Evolutionary conservation across 2,113 vertebrate genomes (phyloP).

Genomic region (Carlito syrichta): DNA sequence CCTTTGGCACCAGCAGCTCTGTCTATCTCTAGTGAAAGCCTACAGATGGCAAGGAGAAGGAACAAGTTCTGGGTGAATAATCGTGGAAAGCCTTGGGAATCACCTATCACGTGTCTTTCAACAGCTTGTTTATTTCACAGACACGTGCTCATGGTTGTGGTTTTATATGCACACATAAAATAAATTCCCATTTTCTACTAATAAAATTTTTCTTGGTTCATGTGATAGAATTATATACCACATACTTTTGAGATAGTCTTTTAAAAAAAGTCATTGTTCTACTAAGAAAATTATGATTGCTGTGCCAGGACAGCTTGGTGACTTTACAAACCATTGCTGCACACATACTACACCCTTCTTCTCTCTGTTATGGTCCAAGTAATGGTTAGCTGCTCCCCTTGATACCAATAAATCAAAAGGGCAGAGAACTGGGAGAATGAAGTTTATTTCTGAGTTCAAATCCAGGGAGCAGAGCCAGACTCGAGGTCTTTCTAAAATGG

Average conservation of each 20-base stretch:
- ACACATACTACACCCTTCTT: neutral
- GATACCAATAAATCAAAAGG: too few species aligned
- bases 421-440: too few species aligned
- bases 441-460: too few species aligned
- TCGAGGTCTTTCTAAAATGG: too few species aligned
- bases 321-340: conserved; percentile 9
- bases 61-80: conserved; percentile 28
- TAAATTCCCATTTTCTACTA: conserved; percentile 2
- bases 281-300: neutral
- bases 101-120: neutral
- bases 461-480: too few species aligned
- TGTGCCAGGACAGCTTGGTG: neutral
- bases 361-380: too few species aligned
- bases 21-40: conserved; percentile 53
- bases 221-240: neutral
- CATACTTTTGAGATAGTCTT: neutral
- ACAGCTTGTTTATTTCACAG: conserved; percentile 52
- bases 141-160: neutral
- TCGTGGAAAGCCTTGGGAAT: neutral
- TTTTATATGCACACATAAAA: conserved; percentile 21
- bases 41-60: conserved; percentile 37
- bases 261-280: neutral
- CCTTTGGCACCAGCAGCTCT: conserved; percentile 47
- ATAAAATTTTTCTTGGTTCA: neutral
- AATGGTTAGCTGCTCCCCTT: too few species aligned